Evolutionary conservation across 2,113 vertebrate species (phyloP).

Genomic region (Hemicordylus capensis): DNA sequence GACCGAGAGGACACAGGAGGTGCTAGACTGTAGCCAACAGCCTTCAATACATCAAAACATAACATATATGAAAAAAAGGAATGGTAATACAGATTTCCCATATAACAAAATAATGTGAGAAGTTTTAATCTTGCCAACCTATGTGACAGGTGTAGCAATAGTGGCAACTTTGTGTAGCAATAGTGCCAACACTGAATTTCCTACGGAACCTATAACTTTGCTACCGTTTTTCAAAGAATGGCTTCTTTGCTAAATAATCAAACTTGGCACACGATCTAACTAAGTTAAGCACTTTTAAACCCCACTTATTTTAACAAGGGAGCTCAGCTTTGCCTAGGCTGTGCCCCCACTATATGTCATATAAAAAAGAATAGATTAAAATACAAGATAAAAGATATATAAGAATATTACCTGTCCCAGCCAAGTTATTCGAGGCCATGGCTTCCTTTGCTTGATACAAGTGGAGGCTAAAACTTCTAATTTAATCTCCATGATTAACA

Average conservation of each 20-base stretch:
- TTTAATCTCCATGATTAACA: conserved; percentile 73
- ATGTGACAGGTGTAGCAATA: accelerated
- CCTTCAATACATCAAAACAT: background rate
- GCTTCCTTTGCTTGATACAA: conserved; percentile 76
- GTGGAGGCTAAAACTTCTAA: conserved; percentile 78
- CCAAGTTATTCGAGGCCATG: conserved; percentile 79
- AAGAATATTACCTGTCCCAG: conserved; percentile 78
- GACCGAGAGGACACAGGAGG: background rate
- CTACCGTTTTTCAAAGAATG: accelerated
- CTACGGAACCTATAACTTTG: background rate
- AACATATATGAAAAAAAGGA: accelerated
- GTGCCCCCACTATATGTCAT: background rate
- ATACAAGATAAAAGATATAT: no score
- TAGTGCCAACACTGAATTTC: background rate
- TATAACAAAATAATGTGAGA: background rate
- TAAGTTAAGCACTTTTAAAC: background rate
- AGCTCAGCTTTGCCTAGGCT: background rate
- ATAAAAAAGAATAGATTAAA: background rate
- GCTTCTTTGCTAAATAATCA: accelerated
- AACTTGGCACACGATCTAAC: background rate
- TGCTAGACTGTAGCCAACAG: no score
- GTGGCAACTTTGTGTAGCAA: background rate
- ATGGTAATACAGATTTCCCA: accelerated
- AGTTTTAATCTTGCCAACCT: background rate
- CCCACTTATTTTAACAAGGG: background rate